A percentile compares a stretch with the other conserved stretches of the same genome.
Conservation (phyloP, 2,113 vertebrate species). For the Mesitornis unicolor region DNA sequence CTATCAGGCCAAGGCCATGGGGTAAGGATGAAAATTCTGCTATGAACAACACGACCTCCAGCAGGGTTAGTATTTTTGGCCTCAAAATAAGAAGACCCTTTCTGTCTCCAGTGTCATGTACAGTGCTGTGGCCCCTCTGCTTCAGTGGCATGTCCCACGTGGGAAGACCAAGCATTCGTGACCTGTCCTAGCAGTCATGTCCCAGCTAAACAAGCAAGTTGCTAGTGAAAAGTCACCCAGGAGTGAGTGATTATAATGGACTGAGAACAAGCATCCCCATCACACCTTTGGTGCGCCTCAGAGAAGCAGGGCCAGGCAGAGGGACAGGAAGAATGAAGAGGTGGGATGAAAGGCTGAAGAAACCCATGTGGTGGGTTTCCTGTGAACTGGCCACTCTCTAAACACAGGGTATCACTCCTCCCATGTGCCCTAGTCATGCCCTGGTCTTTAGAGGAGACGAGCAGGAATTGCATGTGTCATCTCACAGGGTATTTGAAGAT, state of each 20-base stretch:
- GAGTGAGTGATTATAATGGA: neutral
- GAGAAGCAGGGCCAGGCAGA: neutral
- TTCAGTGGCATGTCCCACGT: rapidly evolving
- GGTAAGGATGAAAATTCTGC: neutral
- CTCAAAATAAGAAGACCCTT: neutral
- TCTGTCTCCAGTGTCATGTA: neutral
- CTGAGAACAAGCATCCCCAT: neutral
- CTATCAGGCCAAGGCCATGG: neutral
- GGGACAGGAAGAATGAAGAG: neutral
- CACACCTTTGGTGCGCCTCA: neutral
- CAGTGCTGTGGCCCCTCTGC: neutral
- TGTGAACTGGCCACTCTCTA: neutral
- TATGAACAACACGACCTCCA: neutral
- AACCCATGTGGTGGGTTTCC: no score
- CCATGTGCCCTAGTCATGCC: neutral
- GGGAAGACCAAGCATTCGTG: neutral
- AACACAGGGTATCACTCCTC: neutral
- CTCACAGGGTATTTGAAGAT: neutral
- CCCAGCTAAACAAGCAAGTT: neutral
- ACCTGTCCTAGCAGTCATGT: neutral
- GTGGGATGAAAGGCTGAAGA: neutral
- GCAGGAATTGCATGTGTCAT: neutral
- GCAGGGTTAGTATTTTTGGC: neutral
- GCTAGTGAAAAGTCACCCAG: neutral
- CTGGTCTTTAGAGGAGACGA: neutral